These are phyloP conservation scores for Okamejei kenojei DNA, from an alignment of 2,797 vertebrate species.

Conservation along the genomic window DNA sequence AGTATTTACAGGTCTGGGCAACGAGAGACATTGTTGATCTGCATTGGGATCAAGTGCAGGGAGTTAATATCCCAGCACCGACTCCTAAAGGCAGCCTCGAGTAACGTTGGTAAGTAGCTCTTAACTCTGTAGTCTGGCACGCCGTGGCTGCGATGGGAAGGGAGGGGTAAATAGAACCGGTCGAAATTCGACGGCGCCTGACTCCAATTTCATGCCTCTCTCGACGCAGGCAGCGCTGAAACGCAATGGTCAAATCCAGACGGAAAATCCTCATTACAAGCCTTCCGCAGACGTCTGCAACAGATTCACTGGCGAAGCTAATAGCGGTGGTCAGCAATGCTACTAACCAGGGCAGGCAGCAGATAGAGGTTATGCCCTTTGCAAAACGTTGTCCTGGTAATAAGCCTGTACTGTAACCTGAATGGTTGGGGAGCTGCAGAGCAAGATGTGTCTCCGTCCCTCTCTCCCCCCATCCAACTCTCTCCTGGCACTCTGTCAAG, in stretches of 20 bases:
- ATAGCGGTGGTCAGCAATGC: neutral
- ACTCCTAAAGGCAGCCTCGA: neutral
- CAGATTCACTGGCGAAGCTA: neutral
- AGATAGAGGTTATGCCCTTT: neutral
- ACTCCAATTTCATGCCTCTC: neutral
- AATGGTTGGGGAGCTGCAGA: too few relatives aligned
- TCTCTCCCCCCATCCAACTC: neutral
- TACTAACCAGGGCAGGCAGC: neutral
- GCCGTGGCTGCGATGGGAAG: neutral
- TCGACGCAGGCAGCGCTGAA: neutral
- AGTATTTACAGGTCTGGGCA: neutral
- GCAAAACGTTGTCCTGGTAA: neutral
- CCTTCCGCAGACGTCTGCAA: neutral
- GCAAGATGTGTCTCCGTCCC: neutral
- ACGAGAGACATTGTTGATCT: neutral
- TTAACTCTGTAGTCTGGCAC: neutral
- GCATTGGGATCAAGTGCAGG: neutral
- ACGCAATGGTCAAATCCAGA: neutral
- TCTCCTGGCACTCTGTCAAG: neutral
- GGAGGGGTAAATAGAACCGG: neutral
- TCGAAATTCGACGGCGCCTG: neutral
- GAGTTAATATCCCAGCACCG: neutral
- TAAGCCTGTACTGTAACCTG: neutral
- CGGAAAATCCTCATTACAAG: neutral
- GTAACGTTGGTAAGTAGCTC: constrained; percentile 3